phyloP scores from a whole-genome alignment of 2,888 invertebrate species.

The Megaustenia siamemsis region DNA sequence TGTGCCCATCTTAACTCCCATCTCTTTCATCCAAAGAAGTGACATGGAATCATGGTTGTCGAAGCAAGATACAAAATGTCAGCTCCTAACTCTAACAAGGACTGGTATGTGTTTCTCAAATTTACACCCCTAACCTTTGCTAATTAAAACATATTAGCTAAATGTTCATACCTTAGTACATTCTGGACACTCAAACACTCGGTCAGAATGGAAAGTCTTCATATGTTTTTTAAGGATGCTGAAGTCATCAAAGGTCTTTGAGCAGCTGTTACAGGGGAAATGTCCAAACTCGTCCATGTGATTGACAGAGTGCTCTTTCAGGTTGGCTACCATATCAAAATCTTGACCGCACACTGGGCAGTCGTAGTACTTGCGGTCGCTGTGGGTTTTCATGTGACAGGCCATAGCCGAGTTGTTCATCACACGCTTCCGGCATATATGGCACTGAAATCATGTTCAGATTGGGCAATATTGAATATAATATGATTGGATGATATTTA shows the following conservation, averaged over 20 bases:
- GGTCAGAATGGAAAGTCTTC: constrained; percentile 86
- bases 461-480: too few species aligned
- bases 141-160: too few species aligned
- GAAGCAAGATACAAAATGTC: too few species aligned
- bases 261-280: constrained; percentile 87
- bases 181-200: constrained; percentile 85
- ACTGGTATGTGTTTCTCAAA: too few species aligned
- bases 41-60: too few species aligned
- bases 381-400: constrained; percentile 87
- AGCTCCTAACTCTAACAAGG: too few species aligned
- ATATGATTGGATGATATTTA: too few species aligned
- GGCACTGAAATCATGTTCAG: constrained; percentile 79
- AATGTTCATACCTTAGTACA: constrained; percentile 82
- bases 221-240: constrained; percentile 87
- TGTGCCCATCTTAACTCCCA: too few species aligned
- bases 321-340: constrained; percentile 82
- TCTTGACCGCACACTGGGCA: constrained; percentile 87
- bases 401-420: constrained; percentile 87
- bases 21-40: too few species aligned
- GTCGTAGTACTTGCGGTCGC: constrained; percentile 84
- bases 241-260: constrained; percentile 86
- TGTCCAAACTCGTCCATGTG: constrained; percentile 84
- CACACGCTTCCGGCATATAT: constrained; percentile 81
- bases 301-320: constrained; percentile 85
- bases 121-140: too few species aligned